Conservation (phyloP, 2,888 invertebrate genomes). For the Brenthis ino region DNA sequence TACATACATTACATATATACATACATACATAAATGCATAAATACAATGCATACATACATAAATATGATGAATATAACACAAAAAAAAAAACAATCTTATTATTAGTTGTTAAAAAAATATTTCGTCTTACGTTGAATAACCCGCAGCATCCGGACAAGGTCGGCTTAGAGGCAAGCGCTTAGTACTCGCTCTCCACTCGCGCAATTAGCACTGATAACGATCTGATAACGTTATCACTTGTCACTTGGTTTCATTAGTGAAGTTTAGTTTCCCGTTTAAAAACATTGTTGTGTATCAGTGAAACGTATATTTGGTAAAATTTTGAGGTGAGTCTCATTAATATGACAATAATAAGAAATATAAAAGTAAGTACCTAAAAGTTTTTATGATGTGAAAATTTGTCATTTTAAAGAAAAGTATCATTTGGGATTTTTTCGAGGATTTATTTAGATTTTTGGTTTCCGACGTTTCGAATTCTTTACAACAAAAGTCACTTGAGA, state of each 20-base stretch:
- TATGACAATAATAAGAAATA: no score
- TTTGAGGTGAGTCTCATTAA: not conserved
- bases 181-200: constrained; percentile 45
- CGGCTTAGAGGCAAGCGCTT: constrained; percentile 46
- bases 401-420: no score
- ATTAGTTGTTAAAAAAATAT: not conserved
- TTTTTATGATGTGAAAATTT: no score
- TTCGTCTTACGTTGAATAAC: constrained; percentile 41
- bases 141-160: constrained; percentile 50
- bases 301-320: not conserved
- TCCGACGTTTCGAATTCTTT: no score
- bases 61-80: not conserved
- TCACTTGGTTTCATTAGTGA: constrained; percentile 21
- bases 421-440: no score
- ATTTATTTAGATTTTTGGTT: no score
- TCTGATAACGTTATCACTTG: constrained; percentile 43
- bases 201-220: constrained; percentile 57
- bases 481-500: no score
- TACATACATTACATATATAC: no score
- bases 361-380: no score
- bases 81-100: not conserved
- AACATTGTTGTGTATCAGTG: not conserved
- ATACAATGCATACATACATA: no score
- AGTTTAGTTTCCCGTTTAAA: constrained; percentile 16
- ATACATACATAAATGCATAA: no score